These are phyloP conservation scores for Hyles vespertilio DNA, from an alignment of 1,140 invertebrate species.

Conservation along the genomic window DNA sequence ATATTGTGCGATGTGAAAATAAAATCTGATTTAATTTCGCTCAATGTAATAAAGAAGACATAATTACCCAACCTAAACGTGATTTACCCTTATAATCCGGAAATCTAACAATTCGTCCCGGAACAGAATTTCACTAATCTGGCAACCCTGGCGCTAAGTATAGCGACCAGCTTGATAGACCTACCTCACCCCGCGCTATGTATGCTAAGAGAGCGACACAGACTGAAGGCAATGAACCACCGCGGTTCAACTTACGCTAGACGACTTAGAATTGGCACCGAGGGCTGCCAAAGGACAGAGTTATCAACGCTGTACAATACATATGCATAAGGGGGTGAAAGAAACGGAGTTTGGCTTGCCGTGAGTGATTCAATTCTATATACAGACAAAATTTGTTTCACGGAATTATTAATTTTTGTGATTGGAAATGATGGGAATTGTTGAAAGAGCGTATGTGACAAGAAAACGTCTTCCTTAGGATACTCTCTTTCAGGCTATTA, in stretches of 20 bases:
- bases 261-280: not conserved
- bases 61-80: not conserved
- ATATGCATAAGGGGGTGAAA: too few species aligned
- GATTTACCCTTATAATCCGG: not conserved
- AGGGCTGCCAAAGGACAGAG: constrained; percentile 4
- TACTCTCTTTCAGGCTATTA: not conserved
- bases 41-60: not conserved
- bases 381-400: too few species aligned
- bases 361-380: too few species aligned
- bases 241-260: not conserved
- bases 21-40: too few species aligned
- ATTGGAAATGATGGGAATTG: too few species aligned
- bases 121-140: constrained; percentile 6
- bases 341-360: too few species aligned
- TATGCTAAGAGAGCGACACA: not conserved
- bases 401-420: too few species aligned
- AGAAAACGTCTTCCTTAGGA: too few species aligned
- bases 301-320: constrained; percentile 3
- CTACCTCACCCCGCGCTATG: not conserved
- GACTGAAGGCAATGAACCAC: constrained; percentile 1
- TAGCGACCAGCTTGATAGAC: constrained; percentile 2
- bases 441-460: too few species aligned
- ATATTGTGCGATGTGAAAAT: too few species aligned
- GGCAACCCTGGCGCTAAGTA: constrained; percentile 5
- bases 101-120: constrained; percentile 5